These are phyloP conservation scores for Himalopsyche anomala DNA, from an alignment of 2,888 invertebrate species.

Conservation along the genomic window DNA sequence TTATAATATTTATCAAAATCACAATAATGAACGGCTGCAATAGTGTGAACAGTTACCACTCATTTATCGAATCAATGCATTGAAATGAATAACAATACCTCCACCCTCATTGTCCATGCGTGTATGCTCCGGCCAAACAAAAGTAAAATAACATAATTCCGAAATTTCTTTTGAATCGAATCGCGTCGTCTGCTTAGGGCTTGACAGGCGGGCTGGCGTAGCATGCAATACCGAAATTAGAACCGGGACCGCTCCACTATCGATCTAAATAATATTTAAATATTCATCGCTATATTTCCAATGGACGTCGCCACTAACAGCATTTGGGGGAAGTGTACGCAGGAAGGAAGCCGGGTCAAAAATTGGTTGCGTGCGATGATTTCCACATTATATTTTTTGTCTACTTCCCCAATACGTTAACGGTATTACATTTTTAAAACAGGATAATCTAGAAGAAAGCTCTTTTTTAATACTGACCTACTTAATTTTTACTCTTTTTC, in stretches of 20 bases:
- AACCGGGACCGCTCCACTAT: slow-evolving; percentile 54
- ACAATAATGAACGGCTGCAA: not conserved
- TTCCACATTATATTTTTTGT: slow-evolving; percentile 25
- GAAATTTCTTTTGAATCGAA: slow-evolving; percentile 46
- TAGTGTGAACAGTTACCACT: not conserved
- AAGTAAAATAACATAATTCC: slow-evolving; percentile 55
- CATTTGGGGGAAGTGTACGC: slow-evolving; percentile 21
- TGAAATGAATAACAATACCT: slow-evolving; percentile 21
- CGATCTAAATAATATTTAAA: slow-evolving; percentile 58
- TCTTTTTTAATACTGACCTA: not conserved
- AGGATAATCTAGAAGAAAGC: slow-evolving; percentile 15
- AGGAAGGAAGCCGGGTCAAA: slow-evolving; percentile 20
- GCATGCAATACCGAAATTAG: slow-evolving; percentile 65
- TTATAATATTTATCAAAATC: not conserved
- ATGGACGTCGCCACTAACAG: slow-evolving; percentile 40
- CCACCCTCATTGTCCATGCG: not conserved
- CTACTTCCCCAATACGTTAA: slow-evolving; percentile 21
- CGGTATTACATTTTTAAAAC: slow-evolving; percentile 20
- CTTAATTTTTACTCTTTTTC: not conserved
- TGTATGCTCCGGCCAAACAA: slow-evolving; percentile 3
- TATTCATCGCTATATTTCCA: slow-evolving; percentile 56
- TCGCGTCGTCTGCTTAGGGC: slow-evolving; percentile 51
- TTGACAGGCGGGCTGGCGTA: slow-evolving; percentile 40
- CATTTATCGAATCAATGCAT: slow-evolving; percentile 26
- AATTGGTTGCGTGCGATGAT: slow-evolving; percentile 39